phyloP scores from a whole-genome alignment of 2,113 vertebrate species.

The Carlito syrichta region DNA sequence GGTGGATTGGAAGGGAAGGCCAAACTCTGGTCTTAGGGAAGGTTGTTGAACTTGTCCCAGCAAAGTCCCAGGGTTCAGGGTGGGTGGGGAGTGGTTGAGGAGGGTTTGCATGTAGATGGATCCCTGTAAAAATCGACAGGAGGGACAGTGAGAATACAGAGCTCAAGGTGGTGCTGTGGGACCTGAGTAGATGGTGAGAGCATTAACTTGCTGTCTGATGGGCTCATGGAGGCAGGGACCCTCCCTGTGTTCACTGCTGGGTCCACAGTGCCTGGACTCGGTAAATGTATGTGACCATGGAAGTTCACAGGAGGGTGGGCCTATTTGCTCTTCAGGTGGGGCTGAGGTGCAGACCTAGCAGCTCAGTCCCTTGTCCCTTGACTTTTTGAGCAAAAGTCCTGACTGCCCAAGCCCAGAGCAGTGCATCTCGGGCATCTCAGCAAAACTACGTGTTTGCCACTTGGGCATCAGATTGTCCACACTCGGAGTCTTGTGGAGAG shows the following conservation, averaged over 20 bases:
- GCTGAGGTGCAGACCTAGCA: not conserved
- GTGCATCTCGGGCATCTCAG: not conserved
- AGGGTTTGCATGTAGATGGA: not conserved
- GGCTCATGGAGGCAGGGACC: not conserved
- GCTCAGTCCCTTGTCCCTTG: not conserved
- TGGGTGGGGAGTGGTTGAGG: not conserved
- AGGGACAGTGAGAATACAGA: not conserved
- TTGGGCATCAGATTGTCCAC: not conserved
- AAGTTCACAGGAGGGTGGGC: not conserved
- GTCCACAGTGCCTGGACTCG: not conserved
- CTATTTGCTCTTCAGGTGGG: not conserved
- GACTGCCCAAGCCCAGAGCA: not conserved
- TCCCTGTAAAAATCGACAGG: not conserved
- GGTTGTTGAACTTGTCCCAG: not conserved
- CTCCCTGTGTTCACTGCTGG: not conserved
- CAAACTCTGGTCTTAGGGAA: not conserved
- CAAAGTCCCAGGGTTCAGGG: not conserved
- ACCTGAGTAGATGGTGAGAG: not conserved
- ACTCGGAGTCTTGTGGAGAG: no score
- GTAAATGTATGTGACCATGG: not conserved
- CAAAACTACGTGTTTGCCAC: not conserved
- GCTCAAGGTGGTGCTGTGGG: not conserved
- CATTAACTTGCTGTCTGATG: not conserved
- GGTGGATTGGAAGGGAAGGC: not conserved
- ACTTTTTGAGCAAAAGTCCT: not conserved